Evolutionary conservation across 2,113 vertebrate genomes (phyloP).

Genomic region (Labeo catla): DNA sequence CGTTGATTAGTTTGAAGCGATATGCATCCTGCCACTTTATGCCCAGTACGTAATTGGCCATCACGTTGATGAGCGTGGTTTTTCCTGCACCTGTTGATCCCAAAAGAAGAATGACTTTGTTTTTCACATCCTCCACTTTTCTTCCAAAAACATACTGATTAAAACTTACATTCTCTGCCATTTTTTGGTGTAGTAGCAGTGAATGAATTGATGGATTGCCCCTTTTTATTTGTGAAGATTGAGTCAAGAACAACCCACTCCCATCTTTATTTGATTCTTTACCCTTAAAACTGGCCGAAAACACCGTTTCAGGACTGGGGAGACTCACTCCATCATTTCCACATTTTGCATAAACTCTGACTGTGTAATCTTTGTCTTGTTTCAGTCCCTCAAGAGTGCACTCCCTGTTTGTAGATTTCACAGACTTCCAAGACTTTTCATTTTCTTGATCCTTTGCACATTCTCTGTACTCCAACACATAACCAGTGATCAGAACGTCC

Average conservation of each 20-base stretch:
- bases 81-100: constrained; percentile 57
- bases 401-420: constrained; percentile 43
- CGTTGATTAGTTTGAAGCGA: constrained; percentile 57
- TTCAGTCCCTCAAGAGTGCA: constrained; percentile 39
- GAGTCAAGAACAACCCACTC: constrained; percentile 37
- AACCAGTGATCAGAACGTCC: constrained; percentile 35
- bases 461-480: constrained; percentile 49
- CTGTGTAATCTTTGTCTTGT: constrained; percentile 23
- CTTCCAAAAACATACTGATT: constrained; percentile 43
- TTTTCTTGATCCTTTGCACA: neutral
- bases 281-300: constrained; percentile 13
- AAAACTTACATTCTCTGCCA: neutral
- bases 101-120: constrained; percentile 54
- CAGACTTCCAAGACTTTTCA: constrained; percentile 35
- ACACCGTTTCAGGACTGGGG: constrained; percentile 30
- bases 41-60: constrained; percentile 56
- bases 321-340: constrained; percentile 45
- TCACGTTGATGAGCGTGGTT: constrained; percentile 58
- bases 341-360: constrained; percentile 49
- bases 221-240: constrained; percentile 21
- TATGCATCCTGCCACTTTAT: constrained; percentile 52
- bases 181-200: constrained; percentile 12
- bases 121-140: constrained; percentile 47
- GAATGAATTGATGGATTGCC: constrained; percentile 42
- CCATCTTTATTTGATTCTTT: neutral